A percentile compares a stretch with the other conserved stretches of the same genome.
phyloP scores from a whole-genome alignment of 1,140 invertebrate species.

The Calosoma granatense region DNA sequence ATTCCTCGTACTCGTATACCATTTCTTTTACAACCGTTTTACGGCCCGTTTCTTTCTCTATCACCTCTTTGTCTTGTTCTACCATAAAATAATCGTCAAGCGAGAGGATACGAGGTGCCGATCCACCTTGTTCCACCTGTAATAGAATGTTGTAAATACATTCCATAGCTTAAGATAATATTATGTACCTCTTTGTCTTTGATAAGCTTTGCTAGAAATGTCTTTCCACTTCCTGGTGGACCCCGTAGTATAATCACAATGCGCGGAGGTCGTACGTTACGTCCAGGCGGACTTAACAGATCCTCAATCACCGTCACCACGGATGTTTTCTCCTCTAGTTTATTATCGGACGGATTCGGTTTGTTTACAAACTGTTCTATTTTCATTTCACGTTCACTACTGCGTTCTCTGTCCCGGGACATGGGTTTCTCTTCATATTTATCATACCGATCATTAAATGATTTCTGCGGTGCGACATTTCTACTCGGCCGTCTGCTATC shows the following conservation, averaged over 20 bases:
- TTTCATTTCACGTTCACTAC: conserved; percentile 37
- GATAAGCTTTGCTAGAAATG: conserved; percentile 75
- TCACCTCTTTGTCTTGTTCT: conserved; percentile 72
- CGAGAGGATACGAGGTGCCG: conserved; percentile 78
- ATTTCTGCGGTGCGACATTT: no score
- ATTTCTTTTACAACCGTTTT: conserved; percentile 58
- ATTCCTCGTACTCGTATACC: conserved; percentile 84
- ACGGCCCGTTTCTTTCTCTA: conserved; percentile 69
- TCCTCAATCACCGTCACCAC: conserved; percentile 66
- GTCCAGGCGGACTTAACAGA: conserved; percentile 61
- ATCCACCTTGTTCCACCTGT: conserved; percentile 64
- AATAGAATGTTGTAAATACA: conserved; percentile 15
- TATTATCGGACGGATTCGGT: conserved; percentile 16
- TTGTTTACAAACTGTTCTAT: conserved; percentile 30
- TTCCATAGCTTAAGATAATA: conserved; percentile 8
- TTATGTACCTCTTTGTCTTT: conserved; percentile 56
- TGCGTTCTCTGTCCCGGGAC: conserved; percentile 26
- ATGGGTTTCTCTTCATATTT: background rate
- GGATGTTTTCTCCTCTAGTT: conserved; percentile 17
- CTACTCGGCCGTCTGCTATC: no score
- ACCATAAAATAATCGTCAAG: conserved; percentile 94
- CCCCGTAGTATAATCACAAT: conserved; percentile 86
- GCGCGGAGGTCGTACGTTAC: conserved; percentile 63
- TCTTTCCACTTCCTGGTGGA: conserved; percentile 83
- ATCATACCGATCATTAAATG: background rate